A percentile compares a stretch with the other conserved stretches of the same genome.
Conservation (phyloP, 2,113 vertebrate species). For the Bufo bufo region DNA sequence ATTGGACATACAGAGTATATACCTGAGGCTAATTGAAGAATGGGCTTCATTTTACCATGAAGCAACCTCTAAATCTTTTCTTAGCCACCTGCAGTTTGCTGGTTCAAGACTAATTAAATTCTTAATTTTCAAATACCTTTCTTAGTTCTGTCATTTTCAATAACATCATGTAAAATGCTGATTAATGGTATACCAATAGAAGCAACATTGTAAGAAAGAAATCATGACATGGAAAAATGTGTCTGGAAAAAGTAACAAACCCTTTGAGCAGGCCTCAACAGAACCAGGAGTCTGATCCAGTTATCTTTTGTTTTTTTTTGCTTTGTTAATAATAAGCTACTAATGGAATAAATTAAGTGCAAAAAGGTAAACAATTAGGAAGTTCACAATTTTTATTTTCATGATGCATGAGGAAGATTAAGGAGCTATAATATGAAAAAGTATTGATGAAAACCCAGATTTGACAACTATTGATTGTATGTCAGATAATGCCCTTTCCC, state of each 20-base stretch:
- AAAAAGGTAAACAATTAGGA: too few species aligned
- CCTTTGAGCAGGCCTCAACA: background rate
- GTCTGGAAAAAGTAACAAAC: background rate
- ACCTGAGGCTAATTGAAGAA: background rate
- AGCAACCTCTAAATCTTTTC: conserved; percentile 19
- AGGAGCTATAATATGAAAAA: too few species aligned
- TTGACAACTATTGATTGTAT: too few species aligned
- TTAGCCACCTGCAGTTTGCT: conserved; percentile 25
- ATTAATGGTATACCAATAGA: conserved; percentile 11
- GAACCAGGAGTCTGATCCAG: background rate
- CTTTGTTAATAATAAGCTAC: too few species aligned
- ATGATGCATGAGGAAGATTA: too few species aligned
- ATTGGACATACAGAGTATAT: background rate
- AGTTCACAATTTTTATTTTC: too few species aligned
- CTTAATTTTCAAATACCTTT: conserved; percentile 5
- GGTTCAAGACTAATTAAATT: conserved; percentile 37
- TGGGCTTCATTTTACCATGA: conserved; percentile 5
- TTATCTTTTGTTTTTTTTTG: background rate
- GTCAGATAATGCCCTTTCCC: too few species aligned
- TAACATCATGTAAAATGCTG: conserved; percentile 31
- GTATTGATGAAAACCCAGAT: too few species aligned
- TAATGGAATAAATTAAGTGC: too few species aligned
- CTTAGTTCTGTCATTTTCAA: conserved; percentile 25
- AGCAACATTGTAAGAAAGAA: background rate
- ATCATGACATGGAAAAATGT: background rate